Conservation (phyloP, 2,113 vertebrate genomes). For the Hymenochirus boettgeri region DNA sequence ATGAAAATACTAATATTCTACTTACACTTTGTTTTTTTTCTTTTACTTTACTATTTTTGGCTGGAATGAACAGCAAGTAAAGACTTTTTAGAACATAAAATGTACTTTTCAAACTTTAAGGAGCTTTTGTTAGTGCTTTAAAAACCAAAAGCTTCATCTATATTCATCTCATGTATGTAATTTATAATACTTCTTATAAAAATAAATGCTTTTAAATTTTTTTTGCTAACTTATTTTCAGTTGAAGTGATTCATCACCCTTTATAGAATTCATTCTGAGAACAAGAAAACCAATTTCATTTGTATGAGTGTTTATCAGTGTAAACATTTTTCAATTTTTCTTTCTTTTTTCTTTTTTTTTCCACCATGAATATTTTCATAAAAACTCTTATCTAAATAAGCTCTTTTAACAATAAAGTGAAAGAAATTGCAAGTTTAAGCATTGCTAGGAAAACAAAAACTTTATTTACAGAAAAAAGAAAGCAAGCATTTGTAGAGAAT, state of each 20-base stretch:
- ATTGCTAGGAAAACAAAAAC: slow-evolving; percentile 7
- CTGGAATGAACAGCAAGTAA: no score
- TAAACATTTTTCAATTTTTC: slow-evolving; percentile 12
- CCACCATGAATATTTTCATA: slow-evolving; percentile 22
- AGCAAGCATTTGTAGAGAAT: background rate
- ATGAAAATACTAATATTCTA: no score
- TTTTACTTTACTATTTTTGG: no score
- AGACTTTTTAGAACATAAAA: no score
- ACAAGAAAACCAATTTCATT: slow-evolving; percentile 22
- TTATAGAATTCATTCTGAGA: slow-evolving; percentile 7
- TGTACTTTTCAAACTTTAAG: no score
- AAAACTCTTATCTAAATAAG: slow-evolving; percentile 21
- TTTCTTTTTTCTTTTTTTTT: background rate
- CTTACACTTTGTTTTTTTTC: no score
- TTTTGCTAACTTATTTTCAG: background rate
- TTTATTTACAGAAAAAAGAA: slow-evolving; percentile 8
- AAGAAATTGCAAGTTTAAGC: background rate
- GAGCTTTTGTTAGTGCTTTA: no score
- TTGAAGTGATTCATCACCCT: background rate
- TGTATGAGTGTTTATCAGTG: slow-evolving; percentile 15
- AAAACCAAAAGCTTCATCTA: no score
- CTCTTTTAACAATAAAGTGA: background rate
- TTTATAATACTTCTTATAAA: no score
- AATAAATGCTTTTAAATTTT: background rate
- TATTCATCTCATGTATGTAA: no score